phyloP scores from a whole-genome alignment of 1,140 invertebrate species.

The Armadillidium nasatum region DNA sequence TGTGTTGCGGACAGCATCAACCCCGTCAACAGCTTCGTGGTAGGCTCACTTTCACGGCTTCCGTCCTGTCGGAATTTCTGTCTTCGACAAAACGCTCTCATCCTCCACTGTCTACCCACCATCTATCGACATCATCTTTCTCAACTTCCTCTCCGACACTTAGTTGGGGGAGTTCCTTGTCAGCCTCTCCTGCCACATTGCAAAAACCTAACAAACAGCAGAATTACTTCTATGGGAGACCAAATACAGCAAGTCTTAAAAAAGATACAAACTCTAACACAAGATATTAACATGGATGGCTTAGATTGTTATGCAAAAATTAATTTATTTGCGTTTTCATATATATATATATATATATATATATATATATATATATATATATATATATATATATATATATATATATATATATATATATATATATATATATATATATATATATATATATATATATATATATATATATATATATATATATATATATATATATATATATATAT shows the following conservation, averaged over 20 bases:
- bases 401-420: no score
- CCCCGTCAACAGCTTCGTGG: background rate
- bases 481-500: no score
- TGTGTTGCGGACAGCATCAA: slow-evolving; percentile 23
- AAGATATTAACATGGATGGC: background rate
- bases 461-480: no score
- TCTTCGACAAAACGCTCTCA: background rate
- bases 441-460: no score
- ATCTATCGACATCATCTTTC: background rate
- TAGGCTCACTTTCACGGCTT: slow-evolving; percentile 2
- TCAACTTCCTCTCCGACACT: background rate
- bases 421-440: no score
- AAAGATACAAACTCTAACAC: background rate
- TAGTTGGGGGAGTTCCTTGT: background rate
- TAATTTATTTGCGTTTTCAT: no score
- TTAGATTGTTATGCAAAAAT: no score
- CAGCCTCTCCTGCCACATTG: background rate
- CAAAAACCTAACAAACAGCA: background rate
- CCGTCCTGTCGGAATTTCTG: background rate
- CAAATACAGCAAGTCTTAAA: background rate
- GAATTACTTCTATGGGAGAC: no score
- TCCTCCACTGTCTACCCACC: background rate
- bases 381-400: no score
- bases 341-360: no score
- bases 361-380: no score